A percentile compares a stretch with the other conserved stretches of the same genome.
phyloP scores from a whole-genome alignment of 2,888 invertebrate species.

The Folsomia candida region DNA sequence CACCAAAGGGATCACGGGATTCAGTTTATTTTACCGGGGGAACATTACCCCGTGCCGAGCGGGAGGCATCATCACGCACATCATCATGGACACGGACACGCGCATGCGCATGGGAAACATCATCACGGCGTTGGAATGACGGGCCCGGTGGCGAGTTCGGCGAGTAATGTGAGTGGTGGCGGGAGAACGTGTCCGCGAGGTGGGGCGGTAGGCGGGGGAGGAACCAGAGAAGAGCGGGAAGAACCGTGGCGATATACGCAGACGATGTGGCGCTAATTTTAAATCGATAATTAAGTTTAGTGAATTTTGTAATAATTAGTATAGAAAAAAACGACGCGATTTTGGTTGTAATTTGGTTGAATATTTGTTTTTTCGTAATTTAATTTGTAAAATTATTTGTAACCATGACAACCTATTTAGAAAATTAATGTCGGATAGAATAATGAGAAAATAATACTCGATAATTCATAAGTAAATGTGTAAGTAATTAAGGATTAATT shows the following conservation, averaged over 20 bases:
- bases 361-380: too few relatives aligned
- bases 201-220: slow-evolving; percentile 20
- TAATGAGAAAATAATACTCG: too few relatives aligned
- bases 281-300: too few relatives aligned
- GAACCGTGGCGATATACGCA: slow-evolving; percentile 40
- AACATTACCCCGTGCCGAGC: background rate
- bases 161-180: background rate
- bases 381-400: too few relatives aligned
- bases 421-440: too few relatives aligned
- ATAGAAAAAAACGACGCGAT: too few relatives aligned
- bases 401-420: too few relatives aligned
- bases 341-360: too few relatives aligned
- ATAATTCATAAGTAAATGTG: too few relatives aligned
- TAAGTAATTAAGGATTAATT: too few relatives aligned
- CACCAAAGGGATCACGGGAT: background rate
- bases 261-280: slow-evolving; percentile 45
- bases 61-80: slow-evolving; percentile 12
- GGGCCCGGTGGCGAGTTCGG: background rate
- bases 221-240: slow-evolving; percentile 23
- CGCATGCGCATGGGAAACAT: background rate
- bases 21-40: background rate
- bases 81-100: background rate
- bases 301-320: too few relatives aligned
- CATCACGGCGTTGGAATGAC: background rate
- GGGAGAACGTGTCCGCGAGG: too few relatives aligned